Evolutionary conservation across 2,797 vertebrate species (phyloP), one percentile per base, ranked within the genome.

Genomic region (Halcyon smyrnensis): DNA sequence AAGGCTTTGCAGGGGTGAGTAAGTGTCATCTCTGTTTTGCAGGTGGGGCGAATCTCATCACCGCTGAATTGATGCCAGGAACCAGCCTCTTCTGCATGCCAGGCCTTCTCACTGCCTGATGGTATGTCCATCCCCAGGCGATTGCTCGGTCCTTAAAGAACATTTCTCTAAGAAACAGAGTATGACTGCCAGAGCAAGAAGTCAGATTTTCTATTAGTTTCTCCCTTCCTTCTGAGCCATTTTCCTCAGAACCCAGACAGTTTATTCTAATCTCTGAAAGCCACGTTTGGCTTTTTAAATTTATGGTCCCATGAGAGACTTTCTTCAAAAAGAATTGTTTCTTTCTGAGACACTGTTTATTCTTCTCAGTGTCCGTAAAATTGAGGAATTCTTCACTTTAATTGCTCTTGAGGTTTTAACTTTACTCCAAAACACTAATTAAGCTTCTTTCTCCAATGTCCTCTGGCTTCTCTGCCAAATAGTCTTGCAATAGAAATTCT

Each of bases 401-500:
- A 87, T 94, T 84, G 54, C 67, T 79, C 63, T 89, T 45, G 67
- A 94, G 70, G 79, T 69, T 94, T 89, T 87, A 59, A 28, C 37
- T 96, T 94, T 46, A 46, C n/a, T 91, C 71, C 70, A 45, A 76
- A 77, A 59, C 88, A 87, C 77, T 96, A 84, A 81, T 91, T 67
- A 86, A 45, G 60, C 80, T 97, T 96, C 78, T 71, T 94, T 94
- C 59, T 93, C 9, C 64, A 46, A 87, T 90, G 46, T 27, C 54
- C 18, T 82, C 14, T 21, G 24, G 50, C 46, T 84, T 62, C 46
- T 68, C 70, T 90, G 91, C 63, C 95, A 94, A 89, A 64, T 79
- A 90, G 93, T 48, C 82, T 96, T 87, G 36, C 57, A 95, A 57
- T 80, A 80, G 77, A 84, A 83, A 84, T 91, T 97, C 91, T 69